Evolutionary conservation across 2,888 invertebrate species (phyloP).

Genomic region (Caradrina clavipalpis): DNA sequence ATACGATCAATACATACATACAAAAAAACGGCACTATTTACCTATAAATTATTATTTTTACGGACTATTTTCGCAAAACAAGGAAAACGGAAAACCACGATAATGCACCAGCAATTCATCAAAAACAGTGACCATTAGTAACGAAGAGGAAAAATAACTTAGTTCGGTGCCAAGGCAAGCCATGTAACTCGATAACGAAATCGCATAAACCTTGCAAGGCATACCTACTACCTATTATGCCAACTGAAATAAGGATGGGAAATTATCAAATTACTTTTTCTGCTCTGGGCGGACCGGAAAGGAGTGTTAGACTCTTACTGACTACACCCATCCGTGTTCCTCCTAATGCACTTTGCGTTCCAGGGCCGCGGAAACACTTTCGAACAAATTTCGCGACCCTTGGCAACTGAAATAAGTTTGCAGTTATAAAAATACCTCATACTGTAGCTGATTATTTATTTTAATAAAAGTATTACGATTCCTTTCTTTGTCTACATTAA

Average conservation of each 20-base stretch:
- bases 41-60: not conserved
- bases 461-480: not conserved
- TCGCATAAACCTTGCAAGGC: not conserved
- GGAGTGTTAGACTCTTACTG: no score
- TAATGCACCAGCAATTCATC: not conserved
- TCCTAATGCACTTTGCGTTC: no score
- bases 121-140: constrained; percentile 8
- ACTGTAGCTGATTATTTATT: not conserved
- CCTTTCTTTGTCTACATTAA: not conserved
- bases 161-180: not conserved
- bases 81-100: constrained; percentile 12
- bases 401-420: not conserved
- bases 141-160: constrained; percentile 10
- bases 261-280: no score
- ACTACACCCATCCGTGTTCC: no score
- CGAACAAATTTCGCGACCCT: no score
- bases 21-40: constrained; percentile 1
- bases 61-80: not conserved
- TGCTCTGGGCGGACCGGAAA: no score
- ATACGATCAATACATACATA: not conserved
- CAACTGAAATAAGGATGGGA: not conserved
- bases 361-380: no score
- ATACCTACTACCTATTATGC: constrained; percentile 1
- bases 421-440: not conserved
- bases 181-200: not conserved